These are phyloP conservation scores for Diploptera punctata DNA, from an alignment of 2,888 invertebrate species.

Conservation along the genomic window DNA sequence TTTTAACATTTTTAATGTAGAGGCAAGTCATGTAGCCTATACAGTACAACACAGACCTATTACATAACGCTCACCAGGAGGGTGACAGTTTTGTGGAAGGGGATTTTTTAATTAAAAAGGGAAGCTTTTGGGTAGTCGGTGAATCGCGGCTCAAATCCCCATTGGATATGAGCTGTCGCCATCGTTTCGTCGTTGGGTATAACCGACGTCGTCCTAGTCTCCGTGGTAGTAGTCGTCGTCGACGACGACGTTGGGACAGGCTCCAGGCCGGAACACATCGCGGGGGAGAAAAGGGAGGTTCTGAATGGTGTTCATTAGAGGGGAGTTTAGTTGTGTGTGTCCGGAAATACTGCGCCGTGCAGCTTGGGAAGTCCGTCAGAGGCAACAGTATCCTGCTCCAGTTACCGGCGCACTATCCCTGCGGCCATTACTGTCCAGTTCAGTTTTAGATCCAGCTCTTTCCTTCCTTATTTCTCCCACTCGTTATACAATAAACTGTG, in stretches of 20 bases:
- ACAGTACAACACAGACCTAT: constrained; percentile 1
- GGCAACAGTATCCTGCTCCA: constrained; percentile 15
- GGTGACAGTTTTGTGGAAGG: constrained; percentile 13
- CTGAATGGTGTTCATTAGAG: constrained; percentile 37
- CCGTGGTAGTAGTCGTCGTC: too few relatives aligned
- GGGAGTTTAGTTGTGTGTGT: constrained; percentile 4
- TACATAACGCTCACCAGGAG: neutral
- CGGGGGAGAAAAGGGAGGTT: neutral
- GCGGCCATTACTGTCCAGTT: neutral
- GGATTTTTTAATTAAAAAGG: constrained; percentile 13
- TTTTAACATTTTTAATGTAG: neutral
- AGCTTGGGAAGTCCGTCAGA: constrained; percentile 21
- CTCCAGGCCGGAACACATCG: constrained; percentile 9
- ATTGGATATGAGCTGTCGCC: constrained; percentile 28
- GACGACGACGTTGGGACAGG: neutral
- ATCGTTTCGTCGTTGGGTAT: neutral
- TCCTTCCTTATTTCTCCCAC: too few relatives aligned
- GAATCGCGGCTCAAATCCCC: constrained; percentile 35
- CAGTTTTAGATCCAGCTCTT: neutral
- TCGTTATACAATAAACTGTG: too few relatives aligned
- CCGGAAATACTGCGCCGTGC: constrained; percentile 19
- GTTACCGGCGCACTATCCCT: neutral
- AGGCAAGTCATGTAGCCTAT: constrained; percentile 4
- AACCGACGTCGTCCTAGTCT: neutral
- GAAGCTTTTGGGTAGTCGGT: constrained; percentile 20